These are phyloP conservation scores for Eleutherodactylus coqui DNA, from an alignment of 2,797 vertebrate species.

Conservation along the genomic window DNA sequence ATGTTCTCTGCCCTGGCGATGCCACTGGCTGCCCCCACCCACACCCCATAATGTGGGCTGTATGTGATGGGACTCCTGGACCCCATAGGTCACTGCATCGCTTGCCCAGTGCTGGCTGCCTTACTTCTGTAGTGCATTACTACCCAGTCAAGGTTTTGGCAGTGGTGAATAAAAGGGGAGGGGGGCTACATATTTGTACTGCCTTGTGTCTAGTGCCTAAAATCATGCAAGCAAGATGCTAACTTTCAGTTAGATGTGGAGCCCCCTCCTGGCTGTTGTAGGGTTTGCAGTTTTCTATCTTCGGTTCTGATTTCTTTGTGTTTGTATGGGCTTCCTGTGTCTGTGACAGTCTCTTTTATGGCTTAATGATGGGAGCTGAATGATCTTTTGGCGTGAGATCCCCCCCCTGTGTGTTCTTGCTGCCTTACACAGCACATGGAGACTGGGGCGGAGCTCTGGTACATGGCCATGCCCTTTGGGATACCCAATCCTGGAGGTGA, in stretches of 20 bases:
- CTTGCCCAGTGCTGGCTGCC: constrained; percentile 8
- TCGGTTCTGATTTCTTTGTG: not conserved
- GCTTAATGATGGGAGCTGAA: not conserved
- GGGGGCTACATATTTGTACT: not conserved
- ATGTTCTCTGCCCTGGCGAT: not conserved
- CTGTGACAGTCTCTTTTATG: not conserved
- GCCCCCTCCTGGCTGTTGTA: constrained; percentile 2
- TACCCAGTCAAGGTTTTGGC: not conserved
- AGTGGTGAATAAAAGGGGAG: not conserved
- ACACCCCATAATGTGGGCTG: not conserved
- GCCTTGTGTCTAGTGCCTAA: constrained; percentile 60
- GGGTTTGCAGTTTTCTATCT: not conserved
- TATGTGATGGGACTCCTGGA: not conserved
- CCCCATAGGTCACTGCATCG: not conserved
- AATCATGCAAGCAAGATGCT: not conserved
- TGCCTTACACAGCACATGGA: constrained; percentile 10
- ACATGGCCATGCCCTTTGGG: not conserved
- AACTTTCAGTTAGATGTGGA: not conserved
- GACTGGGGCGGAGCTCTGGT: not conserved
- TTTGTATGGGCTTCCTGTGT: not conserved
- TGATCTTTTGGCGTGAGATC: not conserved
- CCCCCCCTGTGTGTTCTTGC: not conserved
- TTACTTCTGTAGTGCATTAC: constrained; percentile 25
- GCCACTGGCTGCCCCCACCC: not conserved
- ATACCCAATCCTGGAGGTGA: not conserved